phyloP scores from a whole-genome alignment of 1,140 invertebrate genomes.

The Zelostemma sp. region DNA sequence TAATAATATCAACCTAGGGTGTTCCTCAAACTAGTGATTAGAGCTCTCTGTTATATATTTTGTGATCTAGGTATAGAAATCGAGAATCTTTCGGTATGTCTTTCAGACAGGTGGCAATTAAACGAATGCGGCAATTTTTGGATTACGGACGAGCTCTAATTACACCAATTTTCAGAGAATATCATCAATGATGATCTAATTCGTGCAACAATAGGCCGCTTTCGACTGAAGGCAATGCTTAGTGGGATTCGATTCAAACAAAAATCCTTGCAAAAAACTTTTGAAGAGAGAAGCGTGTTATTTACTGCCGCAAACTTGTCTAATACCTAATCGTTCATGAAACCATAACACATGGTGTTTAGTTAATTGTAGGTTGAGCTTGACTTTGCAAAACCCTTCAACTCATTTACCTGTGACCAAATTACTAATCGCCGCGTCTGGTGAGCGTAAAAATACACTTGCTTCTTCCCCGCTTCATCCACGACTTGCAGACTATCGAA shows the following conservation, averaged over 20 bases:
- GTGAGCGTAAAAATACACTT: slow-evolving; percentile 42
- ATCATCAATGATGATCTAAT: slow-evolving; percentile 15
- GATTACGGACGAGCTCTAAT: slow-evolving; percentile 14
- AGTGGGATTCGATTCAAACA: slow-evolving; percentile 2
- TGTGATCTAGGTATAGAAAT: slow-evolving; percentile 32
- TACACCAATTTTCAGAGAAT: slow-evolving; percentile 19
- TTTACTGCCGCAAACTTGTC: neutral
- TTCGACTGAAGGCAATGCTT: neutral
- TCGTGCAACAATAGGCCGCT: too few relatives aligned
- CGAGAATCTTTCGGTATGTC: slow-evolving; percentile 26
- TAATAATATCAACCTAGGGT: slow-evolving; percentile 20
- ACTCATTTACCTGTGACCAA: slow-evolving; percentile 28
- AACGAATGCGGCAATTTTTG: slow-evolving; percentile 17
- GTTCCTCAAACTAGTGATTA: slow-evolving; percentile 32
- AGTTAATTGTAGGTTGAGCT: slow-evolving; percentile 29
- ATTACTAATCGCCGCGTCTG: slow-evolving; percentile 36
- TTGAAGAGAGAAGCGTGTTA: too few relatives aligned
- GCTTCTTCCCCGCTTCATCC: slow-evolving; percentile 30
- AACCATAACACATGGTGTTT: slow-evolving; percentile 12
- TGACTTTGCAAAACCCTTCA: slow-evolving; percentile 13
- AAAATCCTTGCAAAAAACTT: neutral
- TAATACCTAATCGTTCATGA: slow-evolving; percentile 9
- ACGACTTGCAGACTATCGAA: slow-evolving; percentile 45
- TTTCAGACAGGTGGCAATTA: slow-evolving; percentile 27
- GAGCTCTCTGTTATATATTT: slow-evolving; percentile 17